These are phyloP conservation scores for Aeoliscus strigatus DNA, from an alignment of 2,797 vertebrate genomes.

Conservation along the genomic window DNA sequence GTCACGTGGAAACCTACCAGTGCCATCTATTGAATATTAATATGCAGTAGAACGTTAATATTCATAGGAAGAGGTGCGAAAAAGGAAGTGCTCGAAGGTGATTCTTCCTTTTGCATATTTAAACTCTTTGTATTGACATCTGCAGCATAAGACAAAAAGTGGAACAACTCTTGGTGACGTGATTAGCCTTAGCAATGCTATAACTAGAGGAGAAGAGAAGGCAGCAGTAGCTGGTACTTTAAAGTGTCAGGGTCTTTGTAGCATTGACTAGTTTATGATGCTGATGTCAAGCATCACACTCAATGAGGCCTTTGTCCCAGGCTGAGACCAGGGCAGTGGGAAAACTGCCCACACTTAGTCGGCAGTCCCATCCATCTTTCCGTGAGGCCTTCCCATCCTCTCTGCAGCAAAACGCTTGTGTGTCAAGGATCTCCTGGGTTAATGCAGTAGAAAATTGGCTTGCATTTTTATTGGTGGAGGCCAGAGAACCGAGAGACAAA, in stretches of 20 bases:
- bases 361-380: conserved; percentile 96
- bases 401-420: conserved; percentile 80
- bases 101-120: conserved; percentile 86
- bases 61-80: not conserved
- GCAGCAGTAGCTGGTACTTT: conserved; percentile 89
- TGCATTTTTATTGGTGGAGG: conserved; percentile 97
- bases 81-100: not conserved
- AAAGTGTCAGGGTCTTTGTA: conserved; percentile 98
- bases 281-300: conserved; percentile 97
- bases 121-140: conserved; percentile 71
- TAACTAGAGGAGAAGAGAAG: conserved; percentile 77
- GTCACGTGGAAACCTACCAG: too few relatives aligned
- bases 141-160: conserved; percentile 57
- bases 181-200: conserved; percentile 79
- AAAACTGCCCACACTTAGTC: conserved; percentile 94
- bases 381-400: conserved; percentile 79
- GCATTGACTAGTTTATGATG: conserved; percentile 98
- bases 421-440: conserved; percentile 95
- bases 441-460: conserved; percentile 99
- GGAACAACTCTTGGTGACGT: conserved; percentile 78
- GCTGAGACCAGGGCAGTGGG: conserved; percentile 94
- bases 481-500: conserved; percentile 83
- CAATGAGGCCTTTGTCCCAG: conserved; percentile 98
- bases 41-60: too few relatives aligned
- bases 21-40: too few relatives aligned